Evolutionary conservation across 2,797 vertebrate species (phyloP), one percentile per base, ranked within the genome.

Genomic region (Valencia hispanica): DNA sequence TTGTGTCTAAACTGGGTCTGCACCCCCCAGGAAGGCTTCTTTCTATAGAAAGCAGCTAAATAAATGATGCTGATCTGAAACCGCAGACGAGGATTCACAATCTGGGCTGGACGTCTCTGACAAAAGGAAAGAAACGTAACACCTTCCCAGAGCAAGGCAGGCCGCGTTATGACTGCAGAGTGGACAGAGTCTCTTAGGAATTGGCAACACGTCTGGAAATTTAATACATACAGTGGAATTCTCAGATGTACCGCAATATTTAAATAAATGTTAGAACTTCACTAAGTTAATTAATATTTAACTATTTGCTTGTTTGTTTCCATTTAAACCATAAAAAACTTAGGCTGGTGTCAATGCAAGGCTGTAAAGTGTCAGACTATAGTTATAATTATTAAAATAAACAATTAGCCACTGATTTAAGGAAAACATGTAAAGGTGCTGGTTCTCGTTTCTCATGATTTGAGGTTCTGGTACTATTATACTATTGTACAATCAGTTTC

Each of bases 21-120:
- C 0, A 0, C 45, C 63, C 68, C 51, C 20, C 30, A 0, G 14
- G 1, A 1, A 47, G 3, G 68, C 30, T 71, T 71, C 68, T 50
- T 4, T 57, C 70, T 59, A 63, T 30, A 82, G 43, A 83, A 53
- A 72, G 61, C 65, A 50, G 39, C 4, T 89, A 80, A 91, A 91
- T 92, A 91, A 93, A 72, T 89, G 72, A 92, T 84, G 79, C 73
- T 61, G 59, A 89, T 68, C 59, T 79, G 88, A 92, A 88, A 89
- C 85, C 70, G 41, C 61, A 82, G 65, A 79, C 71, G 36, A 79
- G 68, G 68, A 86, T 65, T 73, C 72, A 78, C 83, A 84, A 85
- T 84, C 83, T 88, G 84, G 61, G 59, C 73, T 63, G 1, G n/a
- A 69, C 83, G 75, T 71, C 51, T 14, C 1, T 1, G 65, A 88